Percentiles rank a stretch among this genome's conserved stretches.
These are phyloP conservation scores for Lycopodina hypogea DNA, from an alignment of 37 sponge, comb jelly and placozoan genomes.

Conservation along the genomic window DNA sequence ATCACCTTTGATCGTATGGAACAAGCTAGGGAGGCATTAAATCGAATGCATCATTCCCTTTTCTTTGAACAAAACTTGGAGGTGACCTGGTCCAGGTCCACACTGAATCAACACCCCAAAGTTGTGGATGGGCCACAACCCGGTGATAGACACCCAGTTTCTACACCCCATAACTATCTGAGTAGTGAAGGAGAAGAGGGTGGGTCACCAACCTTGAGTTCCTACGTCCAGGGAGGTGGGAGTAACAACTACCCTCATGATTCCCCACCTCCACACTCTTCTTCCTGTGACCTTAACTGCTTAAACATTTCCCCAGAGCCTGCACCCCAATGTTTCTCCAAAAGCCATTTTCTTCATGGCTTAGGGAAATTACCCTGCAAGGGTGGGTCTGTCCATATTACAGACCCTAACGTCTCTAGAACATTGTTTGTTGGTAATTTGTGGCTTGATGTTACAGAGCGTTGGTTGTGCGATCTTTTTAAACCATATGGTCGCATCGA, in stretches of 20 bases:
- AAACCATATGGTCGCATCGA: constrained; percentile 83
- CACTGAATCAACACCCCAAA: constrained; percentile 44
- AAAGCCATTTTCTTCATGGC: background rate
- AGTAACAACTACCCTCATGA: background rate
- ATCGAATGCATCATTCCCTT: constrained; percentile 28
- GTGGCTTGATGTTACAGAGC: constrained; percentile 71
- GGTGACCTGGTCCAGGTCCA: constrained; percentile 71
- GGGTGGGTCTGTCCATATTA: constrained; percentile 20
- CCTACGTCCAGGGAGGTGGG: background rate
- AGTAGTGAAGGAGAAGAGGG: background rate
- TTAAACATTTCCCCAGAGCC: background rate
- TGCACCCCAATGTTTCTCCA: background rate
- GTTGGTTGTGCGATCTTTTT: constrained; percentile 81
- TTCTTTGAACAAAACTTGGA: constrained; percentile 50
- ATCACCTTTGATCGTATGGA: constrained; percentile 64
- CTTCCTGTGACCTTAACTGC: constrained; percentile 24
- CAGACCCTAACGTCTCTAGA: constrained; percentile 77
- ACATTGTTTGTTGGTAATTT: constrained; percentile 95
- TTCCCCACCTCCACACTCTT: background rate
- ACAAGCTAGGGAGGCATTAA: constrained; percentile 49
- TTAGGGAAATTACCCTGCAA: background rate
- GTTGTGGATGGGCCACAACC: background rate
- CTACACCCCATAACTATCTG: background rate
- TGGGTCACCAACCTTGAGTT: background rate
- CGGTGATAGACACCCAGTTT: background rate